Evolutionary conservation across 2,113 vertebrate species (phyloP).

Genomic region (Glareola pratincola): DNA sequence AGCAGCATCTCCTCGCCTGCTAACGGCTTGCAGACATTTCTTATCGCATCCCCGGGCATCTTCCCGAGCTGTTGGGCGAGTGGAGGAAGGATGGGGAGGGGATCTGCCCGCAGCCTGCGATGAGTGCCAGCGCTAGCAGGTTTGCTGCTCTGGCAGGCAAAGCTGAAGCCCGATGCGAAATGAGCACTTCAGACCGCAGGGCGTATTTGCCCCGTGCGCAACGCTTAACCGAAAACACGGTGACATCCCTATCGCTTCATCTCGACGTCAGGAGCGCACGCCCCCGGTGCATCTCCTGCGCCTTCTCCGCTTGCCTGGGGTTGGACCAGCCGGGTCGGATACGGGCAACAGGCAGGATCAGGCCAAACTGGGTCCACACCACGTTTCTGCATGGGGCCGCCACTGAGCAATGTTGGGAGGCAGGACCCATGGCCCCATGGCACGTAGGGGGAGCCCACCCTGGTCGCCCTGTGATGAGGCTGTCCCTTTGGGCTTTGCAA

Average conservation of each 20-base stretch:
- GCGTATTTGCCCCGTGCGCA: fast-evolving
- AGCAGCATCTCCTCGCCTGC: not conserved
- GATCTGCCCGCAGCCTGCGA: fast-evolving
- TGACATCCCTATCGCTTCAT: not conserved
- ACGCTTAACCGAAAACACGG: not conserved
- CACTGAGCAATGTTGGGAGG: fast-evolving
- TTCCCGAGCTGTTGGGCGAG: not conserved
- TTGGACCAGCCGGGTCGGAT: not conserved
- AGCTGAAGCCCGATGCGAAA: fast-evolving
- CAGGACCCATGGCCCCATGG: not conserved
- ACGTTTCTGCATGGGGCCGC: not conserved
- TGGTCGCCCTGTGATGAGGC: not conserved
- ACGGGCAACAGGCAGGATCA: not conserved
- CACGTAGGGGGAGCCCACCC: fast-evolving
- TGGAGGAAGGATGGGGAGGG: not conserved
- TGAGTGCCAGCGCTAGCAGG: not conserved
- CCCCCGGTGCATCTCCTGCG: not conserved
- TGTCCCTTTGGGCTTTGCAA: not conserved
- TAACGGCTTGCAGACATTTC: not conserved
- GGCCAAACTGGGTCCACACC: not conserved
- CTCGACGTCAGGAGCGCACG: not conserved
- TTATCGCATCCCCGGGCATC: not conserved
- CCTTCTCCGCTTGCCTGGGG: fast-evolving
- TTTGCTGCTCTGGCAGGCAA: not conserved
- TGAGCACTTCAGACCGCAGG: fast-evolving